Conservation (phyloP, 2,888 invertebrate species). For the Lasioglossum zephyrum region DNA sequence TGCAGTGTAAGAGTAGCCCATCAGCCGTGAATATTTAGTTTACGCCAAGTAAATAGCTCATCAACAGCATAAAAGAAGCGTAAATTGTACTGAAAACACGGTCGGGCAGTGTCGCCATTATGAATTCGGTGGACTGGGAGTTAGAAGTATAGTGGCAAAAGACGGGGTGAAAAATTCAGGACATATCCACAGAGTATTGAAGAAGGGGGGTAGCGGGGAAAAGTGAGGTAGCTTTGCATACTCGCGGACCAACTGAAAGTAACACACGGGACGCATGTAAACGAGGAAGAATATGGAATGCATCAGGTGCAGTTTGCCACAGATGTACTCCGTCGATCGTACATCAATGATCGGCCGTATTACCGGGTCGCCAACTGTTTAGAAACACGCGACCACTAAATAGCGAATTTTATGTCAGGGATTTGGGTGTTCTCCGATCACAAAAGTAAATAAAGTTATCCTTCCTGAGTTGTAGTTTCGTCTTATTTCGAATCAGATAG, state of each 20-base stretch:
- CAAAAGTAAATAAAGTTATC: not conserved
- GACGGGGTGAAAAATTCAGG: slow-evolving; percentile 15
- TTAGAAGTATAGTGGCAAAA: not conserved
- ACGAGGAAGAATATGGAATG: not conserved
- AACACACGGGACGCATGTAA: not conserved
- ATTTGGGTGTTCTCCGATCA: not conserved
- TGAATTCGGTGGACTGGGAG: not conserved
- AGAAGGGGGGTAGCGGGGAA: not conserved
- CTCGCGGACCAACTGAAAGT: not conserved
- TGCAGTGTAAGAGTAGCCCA: too few species aligned
- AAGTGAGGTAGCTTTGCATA: not conserved
- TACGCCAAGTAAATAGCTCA: not conserved
- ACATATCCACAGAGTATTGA: slow-evolving; percentile 16
- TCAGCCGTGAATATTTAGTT: slow-evolving; percentile 4
- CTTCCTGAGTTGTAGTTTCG: not conserved
- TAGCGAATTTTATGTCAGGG: not conserved
- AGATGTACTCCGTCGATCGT: not conserved
- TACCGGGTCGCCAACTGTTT: not conserved
- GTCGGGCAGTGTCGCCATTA: not conserved
- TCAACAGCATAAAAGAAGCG: not conserved
- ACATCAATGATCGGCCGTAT: slow-evolving; percentile 3
- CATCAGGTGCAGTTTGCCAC: not conserved
- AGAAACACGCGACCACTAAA: not conserved
- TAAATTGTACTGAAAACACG: not conserved
- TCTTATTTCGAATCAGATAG: not conserved